These are phyloP conservation scores for Ciconia boyciana DNA, from an alignment of 2,113 vertebrate genomes.

Conservation along the genomic window DNA sequence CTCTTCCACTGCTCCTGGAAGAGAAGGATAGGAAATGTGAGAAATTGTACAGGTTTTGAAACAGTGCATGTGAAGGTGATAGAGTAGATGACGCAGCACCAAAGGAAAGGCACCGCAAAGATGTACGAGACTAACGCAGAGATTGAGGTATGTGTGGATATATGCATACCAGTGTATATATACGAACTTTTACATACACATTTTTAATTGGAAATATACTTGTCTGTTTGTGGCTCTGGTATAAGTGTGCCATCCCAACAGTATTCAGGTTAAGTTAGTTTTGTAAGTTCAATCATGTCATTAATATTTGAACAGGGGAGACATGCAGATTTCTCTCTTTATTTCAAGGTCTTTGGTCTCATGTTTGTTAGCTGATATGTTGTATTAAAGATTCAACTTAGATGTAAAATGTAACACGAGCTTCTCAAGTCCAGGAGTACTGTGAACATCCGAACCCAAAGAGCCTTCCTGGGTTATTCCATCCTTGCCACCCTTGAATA, in stretches of 20 bases:
- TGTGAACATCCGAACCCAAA: not conserved
- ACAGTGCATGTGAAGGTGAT: not conserved
- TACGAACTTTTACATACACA: not conserved
- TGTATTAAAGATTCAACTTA: not conserved
- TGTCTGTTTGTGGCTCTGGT: not conserved
- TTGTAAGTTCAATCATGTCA: not conserved
- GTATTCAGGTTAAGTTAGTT: not conserved
- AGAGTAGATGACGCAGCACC: not conserved
- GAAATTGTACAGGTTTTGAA: not conserved
- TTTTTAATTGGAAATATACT: not conserved
- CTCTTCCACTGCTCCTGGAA: not conserved
- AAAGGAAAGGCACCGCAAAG: not conserved
- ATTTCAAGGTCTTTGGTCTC: not conserved
- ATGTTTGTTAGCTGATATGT: not conserved
- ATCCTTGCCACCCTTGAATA: not conserved
- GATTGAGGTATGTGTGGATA: not conserved
- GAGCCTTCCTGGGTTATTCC: not conserved
- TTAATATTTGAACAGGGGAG: not conserved
- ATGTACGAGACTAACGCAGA: not conserved
- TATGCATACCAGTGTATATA: not conserved
- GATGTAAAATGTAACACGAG: not conserved
- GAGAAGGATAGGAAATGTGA: not conserved
- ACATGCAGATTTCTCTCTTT: not conserved
- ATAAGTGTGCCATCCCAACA: not conserved
- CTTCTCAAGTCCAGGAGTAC: not conserved